Conservation (phyloP, 1,140 invertebrate species). For the Bradynema listronoti region DNA sequence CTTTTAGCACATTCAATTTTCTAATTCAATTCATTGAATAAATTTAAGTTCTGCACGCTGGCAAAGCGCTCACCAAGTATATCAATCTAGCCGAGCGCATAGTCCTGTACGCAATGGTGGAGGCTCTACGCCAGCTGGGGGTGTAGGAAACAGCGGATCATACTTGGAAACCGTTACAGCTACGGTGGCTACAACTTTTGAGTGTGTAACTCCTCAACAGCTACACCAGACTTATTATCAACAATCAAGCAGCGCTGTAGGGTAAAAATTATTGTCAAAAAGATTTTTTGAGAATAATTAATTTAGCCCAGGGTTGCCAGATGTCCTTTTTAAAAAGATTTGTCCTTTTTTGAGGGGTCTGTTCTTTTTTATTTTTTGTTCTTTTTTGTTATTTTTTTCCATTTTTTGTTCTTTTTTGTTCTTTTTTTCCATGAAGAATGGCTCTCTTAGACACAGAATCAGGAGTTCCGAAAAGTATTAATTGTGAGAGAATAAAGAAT, state of each 20-base stretch:
- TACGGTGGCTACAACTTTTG: not conserved
- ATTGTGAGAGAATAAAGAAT: no score
- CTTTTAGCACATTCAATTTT: constrained; percentile 1
- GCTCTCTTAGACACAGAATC: no score
- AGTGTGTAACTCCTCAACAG: constrained; percentile 12
- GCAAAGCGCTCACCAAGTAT: constrained; percentile 52
- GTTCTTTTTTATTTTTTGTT: no score
- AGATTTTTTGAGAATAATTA: not conserved
- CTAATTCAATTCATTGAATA: not conserved
- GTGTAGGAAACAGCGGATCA: constrained; percentile 4
- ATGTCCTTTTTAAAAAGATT: not conserved
- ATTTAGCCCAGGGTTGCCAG: not conserved
- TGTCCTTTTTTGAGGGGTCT: not conserved
- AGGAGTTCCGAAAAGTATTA: no score
- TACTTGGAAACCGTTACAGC: not conserved
- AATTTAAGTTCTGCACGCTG: constrained; percentile 46
- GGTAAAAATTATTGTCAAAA: constrained; percentile 4
- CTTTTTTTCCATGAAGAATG: no score
- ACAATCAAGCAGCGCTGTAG: constrained; percentile 12
- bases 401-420: no score
- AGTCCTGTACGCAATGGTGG: constrained; percentile 32
- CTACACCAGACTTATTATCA: constrained; percentile 11
- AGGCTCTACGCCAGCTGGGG: constrained; percentile 2
- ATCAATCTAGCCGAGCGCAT: constrained; percentile 53
- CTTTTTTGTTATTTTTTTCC: no score